Evolutionary conservation across 2,888 invertebrate species (phyloP).

Genomic region (Drosophila fulvimacula): DNA sequence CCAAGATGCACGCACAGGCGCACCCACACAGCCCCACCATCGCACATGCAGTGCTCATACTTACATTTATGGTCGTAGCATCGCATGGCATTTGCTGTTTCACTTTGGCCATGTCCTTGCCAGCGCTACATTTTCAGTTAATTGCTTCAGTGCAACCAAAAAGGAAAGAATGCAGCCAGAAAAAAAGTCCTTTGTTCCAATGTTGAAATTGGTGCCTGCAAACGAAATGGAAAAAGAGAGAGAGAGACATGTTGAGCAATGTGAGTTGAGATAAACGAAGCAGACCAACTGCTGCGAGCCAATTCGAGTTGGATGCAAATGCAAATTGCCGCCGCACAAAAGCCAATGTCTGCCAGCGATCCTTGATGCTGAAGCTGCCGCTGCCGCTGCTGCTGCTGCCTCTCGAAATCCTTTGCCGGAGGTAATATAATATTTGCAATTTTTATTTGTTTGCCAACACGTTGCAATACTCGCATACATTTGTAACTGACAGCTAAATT

Average conservation of each 20-base stretch:
- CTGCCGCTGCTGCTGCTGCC: conserved; percentile 9
- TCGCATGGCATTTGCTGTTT: conserved; percentile 73
- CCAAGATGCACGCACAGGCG: conserved; percentile 41
- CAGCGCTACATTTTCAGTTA: conserved; percentile 77
- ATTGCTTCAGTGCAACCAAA: conserved; percentile 67
- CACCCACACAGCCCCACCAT: not conserved
- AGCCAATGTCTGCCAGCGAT: conserved; percentile 36
- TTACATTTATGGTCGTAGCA: conserved; percentile 77
- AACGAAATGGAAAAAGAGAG: conserved; percentile 41
- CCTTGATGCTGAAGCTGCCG: conserved; percentile 8
- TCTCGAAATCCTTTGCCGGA: conserved; percentile 11
- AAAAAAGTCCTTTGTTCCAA: conserved; percentile 59
- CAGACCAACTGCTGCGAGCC: conserved; percentile 27
- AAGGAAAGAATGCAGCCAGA: conserved; percentile 26
- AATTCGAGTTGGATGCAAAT: conserved; percentile 40
- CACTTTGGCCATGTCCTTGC: conserved; percentile 75
- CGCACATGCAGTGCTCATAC: conserved; percentile 37
- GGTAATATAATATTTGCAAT: conserved; percentile 37
- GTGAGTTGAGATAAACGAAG: conserved; percentile 22
- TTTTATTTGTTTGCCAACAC: conserved; percentile 20
- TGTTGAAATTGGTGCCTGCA: conserved; percentile 61
- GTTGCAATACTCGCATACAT: conserved; percentile 28
- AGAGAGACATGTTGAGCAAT: conserved; percentile 22
- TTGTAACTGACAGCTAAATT: conserved; percentile 27
- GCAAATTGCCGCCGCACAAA: conserved; percentile 40